Base-by-base conservation (phyloP, 2,113 vertebrate genomes). In the Riparia riparia region DNA sequence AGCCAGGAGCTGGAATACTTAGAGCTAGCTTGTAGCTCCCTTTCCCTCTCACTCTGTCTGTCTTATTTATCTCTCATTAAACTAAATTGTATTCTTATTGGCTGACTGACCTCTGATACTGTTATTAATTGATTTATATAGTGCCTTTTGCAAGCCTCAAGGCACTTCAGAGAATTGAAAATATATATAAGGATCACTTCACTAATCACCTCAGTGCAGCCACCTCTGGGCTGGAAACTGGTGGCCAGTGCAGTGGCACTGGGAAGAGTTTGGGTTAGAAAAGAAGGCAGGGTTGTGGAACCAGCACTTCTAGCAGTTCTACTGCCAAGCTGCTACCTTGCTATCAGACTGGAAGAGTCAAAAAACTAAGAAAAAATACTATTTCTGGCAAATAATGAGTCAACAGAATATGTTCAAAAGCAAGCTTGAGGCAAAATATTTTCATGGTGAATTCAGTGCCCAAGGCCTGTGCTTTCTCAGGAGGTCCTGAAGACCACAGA, bases 61-160 rank as follows among this genome's bases (percentile, higher is more conserved):
- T 96, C 95, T 97, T 97, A 96, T 97, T 97, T 97, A 96, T 97
- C 97, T 97, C 96, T 97, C 96, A 97, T 98, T 98, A 97, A 88
- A 91, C 90, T 96, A 97, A 97, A 97, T 98, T 97, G 95, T 96
- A 88, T 95, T 91, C 95, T 98, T 97, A 97, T 98, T 97, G 97
- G 93, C 80, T 96, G 96, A 97, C 80, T 96, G 95, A 95, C 95
- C 95, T 95, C 96, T 96, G 97, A 97, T 97, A 97, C 96, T 95
- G 97, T 96, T 96, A 96, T 97, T 97, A 96, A 96, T 97, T 97
- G 94, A 97, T 96, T 97, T 97, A 97, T 95, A 96, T 82, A 93
- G 86, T 97, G 78, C 91, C 82, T 97, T 96, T 93, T 92, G 93
- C 93, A 97, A 96, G 90, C 96, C 86, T 94, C 86, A 94, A 74